Conservation (phyloP, 2,888 invertebrate genomes). For the Agriopis aurantiaria region DNA sequence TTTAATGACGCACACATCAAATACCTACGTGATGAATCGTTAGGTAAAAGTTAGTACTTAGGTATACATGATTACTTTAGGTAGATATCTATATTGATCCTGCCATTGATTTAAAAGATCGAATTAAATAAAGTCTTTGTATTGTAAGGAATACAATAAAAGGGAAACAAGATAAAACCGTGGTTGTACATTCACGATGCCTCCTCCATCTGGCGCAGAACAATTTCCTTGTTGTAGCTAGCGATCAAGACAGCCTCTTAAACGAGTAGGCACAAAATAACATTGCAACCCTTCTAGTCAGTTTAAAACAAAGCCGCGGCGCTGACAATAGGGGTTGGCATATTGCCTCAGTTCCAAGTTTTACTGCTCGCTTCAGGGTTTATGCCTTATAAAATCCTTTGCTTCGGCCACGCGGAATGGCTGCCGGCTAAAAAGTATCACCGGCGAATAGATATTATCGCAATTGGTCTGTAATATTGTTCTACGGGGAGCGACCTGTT, state of each 20-base stretch:
- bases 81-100: background rate
- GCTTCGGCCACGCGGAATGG: conserved; percentile 66
- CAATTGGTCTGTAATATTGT: conserved; percentile 67
- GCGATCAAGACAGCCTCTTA: conserved; percentile 43
- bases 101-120: background rate
- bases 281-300: conserved; percentile 67
- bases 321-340: conserved; percentile 75
- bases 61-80: background rate
- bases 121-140: conserved; percentile 11
- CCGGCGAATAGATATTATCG: conserved; percentile 68
- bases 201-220: conserved; percentile 31
- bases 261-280: conserved; percentile 48
- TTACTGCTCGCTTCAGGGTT: conserved; percentile 77
- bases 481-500: conserved; percentile 54
- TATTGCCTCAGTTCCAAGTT: conserved; percentile 78
- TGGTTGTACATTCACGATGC: conserved; percentile 31
- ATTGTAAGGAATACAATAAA: conserved; percentile 23
- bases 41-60: conserved; percentile 3
- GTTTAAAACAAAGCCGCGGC: conserved; percentile 77
- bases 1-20: conserved; percentile 26
- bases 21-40: conserved; percentile 10
- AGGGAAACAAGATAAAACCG: conserved; percentile 25
- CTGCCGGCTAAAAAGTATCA: conserved; percentile 69
- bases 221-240: conserved; percentile 44
- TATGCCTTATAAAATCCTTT: conserved; percentile 80